Evolutionary conservation across 1,140 invertebrate species (phyloP).

Genomic region (Ostrea denselamellosa): DNA sequence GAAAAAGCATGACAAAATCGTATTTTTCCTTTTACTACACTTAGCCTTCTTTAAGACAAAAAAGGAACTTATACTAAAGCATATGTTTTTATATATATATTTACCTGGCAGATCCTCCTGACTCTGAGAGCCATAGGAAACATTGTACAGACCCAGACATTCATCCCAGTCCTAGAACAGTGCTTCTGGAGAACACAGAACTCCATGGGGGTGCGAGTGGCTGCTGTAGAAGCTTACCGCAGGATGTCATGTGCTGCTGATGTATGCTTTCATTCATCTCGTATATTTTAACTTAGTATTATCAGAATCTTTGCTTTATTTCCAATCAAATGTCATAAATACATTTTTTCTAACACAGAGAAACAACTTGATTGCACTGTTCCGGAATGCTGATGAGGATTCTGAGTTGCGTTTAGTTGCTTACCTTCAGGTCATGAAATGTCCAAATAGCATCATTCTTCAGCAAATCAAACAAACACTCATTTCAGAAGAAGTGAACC

Average conservation of each 20-base stretch:
- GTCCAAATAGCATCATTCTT: constrained; percentile 88
- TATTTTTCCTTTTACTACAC: not conserved
- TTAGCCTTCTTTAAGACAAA: not conserved
- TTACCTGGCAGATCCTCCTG: constrained; percentile 83
- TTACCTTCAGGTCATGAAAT: constrained; percentile 93
- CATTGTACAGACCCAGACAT: constrained; percentile 86
- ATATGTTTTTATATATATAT: not conserved
- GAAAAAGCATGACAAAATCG: too few species aligned
- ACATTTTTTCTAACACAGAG: constrained; percentile 61
- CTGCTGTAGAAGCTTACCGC: constrained; percentile 88
- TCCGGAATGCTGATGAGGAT: constrained; percentile 86
- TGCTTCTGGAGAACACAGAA: constrained; percentile 85
- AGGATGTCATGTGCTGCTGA: constrained; percentile 84
- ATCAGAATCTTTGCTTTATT: not conserved
- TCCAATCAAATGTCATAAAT: not conserved
- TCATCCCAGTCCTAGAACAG: constrained; percentile 83
- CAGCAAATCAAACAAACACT: constrained; percentile 85
- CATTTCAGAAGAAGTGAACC: constrained; percentile 89
- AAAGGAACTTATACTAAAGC: not conserved
- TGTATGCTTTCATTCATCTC: constrained; percentile 78
- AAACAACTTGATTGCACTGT: constrained; percentile 81
- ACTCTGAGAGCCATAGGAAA: constrained; percentile 93
- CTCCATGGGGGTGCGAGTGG: constrained; percentile 86
- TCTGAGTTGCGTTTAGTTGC: constrained; percentile 91
- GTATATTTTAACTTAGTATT: not conserved